A percentile compares a stretch with the other conserved stretches of the same genome.
These are phyloP conservation scores for Caenorhabditis tropicalis DNA, from an alignment of 1,140 invertebrate species.

Conservation along the genomic window DNA sequence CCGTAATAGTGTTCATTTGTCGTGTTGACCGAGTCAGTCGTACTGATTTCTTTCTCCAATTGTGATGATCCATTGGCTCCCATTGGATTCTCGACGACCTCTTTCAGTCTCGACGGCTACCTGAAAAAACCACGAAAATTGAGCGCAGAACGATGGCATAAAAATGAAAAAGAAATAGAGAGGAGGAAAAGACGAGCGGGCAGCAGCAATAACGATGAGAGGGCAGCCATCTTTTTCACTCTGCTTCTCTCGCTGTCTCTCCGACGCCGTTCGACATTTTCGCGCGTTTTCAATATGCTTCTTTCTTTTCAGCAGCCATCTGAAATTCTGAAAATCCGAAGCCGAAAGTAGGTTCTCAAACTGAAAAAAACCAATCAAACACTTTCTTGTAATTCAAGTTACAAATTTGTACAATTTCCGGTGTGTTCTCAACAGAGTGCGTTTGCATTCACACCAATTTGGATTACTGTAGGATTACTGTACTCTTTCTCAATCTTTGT, in stretches of 20 bases:
- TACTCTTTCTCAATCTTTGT: too few relatives aligned
- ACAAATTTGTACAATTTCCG: too few relatives aligned
- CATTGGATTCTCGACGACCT: neutral
- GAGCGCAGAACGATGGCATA: neutral
- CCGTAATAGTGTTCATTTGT: constrained; percentile 70
- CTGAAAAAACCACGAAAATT: neutral
- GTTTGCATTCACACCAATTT: too few relatives aligned
- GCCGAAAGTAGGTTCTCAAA: too few relatives aligned
- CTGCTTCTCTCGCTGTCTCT: neutral
- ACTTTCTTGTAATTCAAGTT: too few relatives aligned
- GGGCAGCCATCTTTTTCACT: neutral
- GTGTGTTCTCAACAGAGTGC: too few relatives aligned
- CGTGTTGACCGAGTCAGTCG: constrained; percentile 57
- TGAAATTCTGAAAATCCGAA: neutral
- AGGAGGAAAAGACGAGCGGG: neutral
- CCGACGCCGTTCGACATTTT: neutral
- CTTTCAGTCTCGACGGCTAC: neutral
- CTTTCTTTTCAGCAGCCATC: neutral
- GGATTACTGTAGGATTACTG: too few relatives aligned
- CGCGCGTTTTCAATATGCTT: neutral
- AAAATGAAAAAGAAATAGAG: neutral
- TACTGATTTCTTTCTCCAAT: constrained; percentile 66
- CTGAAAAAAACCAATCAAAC: too few relatives aligned
- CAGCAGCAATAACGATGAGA: neutral
- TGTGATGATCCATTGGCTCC: constrained; percentile 68